Evolutionary conservation across 2,113 vertebrate genomes (phyloP).

Genomic region (Misgurnus mizolepis): DNA sequence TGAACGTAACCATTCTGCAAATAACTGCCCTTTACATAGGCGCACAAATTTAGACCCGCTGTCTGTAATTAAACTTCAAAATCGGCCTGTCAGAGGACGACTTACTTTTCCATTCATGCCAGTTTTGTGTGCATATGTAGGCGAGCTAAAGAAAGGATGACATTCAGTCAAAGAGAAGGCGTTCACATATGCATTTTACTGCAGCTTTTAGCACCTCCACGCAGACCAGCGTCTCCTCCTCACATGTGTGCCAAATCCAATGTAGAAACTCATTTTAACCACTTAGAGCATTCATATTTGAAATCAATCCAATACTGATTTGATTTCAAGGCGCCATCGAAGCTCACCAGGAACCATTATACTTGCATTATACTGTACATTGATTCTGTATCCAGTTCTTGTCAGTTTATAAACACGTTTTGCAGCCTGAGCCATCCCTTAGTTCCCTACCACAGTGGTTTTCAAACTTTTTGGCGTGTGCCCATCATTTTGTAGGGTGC

Average conservation of each 20-base stretch:
- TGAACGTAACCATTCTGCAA: constrained; percentile 44
- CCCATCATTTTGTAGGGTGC: no score
- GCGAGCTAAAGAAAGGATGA: constrained; percentile 49
- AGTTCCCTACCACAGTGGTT: no score
- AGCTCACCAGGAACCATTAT: neutral
- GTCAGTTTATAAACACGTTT: no score
- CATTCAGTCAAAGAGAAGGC: constrained; percentile 42
- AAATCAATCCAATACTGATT: constrained; percentile 29
- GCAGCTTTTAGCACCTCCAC: constrained; percentile 62
- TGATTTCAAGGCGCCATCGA: constrained; percentile 3
- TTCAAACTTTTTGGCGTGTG: no score
- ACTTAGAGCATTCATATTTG: constrained; percentile 23
- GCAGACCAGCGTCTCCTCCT: constrained; percentile 53
- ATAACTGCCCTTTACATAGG: constrained; percentile 63
- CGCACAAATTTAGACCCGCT: constrained; percentile 67
- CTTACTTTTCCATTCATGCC: constrained; percentile 17
- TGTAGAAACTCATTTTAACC: constrained; percentile 60
- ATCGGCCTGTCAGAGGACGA: neutral
- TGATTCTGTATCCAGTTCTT: no score
- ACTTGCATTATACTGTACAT: neutral
- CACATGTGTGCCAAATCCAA: constrained; percentile 60
- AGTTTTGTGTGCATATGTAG: constrained; percentile 32
- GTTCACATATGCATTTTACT: constrained; percentile 64
- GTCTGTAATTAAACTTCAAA: constrained; percentile 71
- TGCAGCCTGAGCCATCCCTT: no score